Evolutionary conservation across 1,140 invertebrate genomes (phyloP).

Genomic region (Leptinotarsa lineolata): DNA sequence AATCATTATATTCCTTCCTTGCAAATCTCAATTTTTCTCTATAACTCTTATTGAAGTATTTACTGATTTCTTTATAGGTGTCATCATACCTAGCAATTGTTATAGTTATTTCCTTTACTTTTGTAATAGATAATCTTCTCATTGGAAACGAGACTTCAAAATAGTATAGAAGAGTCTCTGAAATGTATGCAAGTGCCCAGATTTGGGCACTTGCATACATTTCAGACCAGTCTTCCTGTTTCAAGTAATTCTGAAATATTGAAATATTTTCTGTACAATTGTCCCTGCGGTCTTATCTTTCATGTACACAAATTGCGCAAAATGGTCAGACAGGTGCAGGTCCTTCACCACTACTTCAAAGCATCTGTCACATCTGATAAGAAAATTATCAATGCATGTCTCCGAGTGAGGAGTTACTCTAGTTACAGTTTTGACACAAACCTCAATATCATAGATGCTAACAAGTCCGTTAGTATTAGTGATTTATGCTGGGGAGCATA

Average conservation of each 20-base stretch:
- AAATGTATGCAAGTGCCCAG: neutral
- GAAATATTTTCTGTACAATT: slow-evolving; percentile 18
- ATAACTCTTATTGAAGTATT: slow-evolving; percentile 17
- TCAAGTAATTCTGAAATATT: slow-evolving; percentile 16
- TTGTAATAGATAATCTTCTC: slow-evolving; percentile 22
- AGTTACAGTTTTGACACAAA: too few relatives aligned
- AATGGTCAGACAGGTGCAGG: too few relatives aligned
- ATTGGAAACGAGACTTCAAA: slow-evolving; percentile 13
- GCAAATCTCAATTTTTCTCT: too few relatives aligned
- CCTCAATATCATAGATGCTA: slow-evolving; percentile 16
- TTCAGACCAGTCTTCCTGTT: slow-evolving; percentile 14
- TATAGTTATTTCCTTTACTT: slow-evolving; percentile 9
- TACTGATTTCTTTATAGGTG: slow-evolving; percentile 11
- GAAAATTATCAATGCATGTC: too few relatives aligned
- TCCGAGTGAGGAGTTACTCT: too few relatives aligned
- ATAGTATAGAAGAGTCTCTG: too few relatives aligned
- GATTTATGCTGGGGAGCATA: slow-evolving; percentile 9
- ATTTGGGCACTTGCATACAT: slow-evolving; percentile 14
- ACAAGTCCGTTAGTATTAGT: slow-evolving; percentile 13
- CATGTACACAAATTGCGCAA: too few relatives aligned
- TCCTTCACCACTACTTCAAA: too few relatives aligned
- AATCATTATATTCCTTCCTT: too few relatives aligned
- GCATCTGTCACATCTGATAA: too few relatives aligned
- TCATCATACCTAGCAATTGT: slow-evolving; percentile 13
- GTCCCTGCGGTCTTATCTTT: too few relatives aligned